phyloP scores from a whole-genome alignment of 1,140 invertebrate species.

The Brachionus paranguensis region DNA sequence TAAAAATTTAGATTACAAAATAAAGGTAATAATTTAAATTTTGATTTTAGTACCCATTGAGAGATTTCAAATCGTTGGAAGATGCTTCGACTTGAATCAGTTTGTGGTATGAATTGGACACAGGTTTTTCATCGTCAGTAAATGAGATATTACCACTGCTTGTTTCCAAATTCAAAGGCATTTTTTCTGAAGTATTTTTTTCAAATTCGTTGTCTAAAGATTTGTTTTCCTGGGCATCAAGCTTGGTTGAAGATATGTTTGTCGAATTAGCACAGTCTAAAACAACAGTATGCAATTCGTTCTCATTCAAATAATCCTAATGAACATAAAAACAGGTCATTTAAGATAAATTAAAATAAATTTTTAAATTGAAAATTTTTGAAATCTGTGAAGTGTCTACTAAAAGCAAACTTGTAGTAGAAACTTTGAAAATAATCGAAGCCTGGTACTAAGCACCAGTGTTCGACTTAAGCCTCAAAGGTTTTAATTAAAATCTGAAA shows the following conservation, averaged over 20 bases:
- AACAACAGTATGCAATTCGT: conserved; percentile 12
- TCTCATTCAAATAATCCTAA: conserved; percentile 25
- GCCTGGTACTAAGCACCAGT: neutral
- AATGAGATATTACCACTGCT: neutral
- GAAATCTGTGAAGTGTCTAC: neutral
- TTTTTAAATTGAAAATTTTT: neutral
- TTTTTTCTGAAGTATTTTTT: neutral
- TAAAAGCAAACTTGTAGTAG: neutral
- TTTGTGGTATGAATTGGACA: conserved; percentile 13
- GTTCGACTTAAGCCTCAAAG: neutral
- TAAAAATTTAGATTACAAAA: neutral
- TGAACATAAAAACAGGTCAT: conserved; percentile 8
- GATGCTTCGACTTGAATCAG: neutral
- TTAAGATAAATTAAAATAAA: conserved; percentile 11
- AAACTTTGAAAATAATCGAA: neutral
- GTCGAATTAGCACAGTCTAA: neutral
- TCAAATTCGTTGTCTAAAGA: neutral
- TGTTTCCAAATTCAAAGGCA: conserved; percentile 24
- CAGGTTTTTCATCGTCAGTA: conserved; percentile 8
- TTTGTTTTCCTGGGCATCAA: neutral
- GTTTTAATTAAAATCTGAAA: neutral
- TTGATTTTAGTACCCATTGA: neutral
- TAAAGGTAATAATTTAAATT: neutral
- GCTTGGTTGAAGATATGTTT: conserved; percentile 7
- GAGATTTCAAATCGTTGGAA: neutral